Evolutionary conservation across 2,797 vertebrate genomes (phyloP), one percentile per base, ranked within the genome.

Genomic region (Cyclura pinguis): DNA sequence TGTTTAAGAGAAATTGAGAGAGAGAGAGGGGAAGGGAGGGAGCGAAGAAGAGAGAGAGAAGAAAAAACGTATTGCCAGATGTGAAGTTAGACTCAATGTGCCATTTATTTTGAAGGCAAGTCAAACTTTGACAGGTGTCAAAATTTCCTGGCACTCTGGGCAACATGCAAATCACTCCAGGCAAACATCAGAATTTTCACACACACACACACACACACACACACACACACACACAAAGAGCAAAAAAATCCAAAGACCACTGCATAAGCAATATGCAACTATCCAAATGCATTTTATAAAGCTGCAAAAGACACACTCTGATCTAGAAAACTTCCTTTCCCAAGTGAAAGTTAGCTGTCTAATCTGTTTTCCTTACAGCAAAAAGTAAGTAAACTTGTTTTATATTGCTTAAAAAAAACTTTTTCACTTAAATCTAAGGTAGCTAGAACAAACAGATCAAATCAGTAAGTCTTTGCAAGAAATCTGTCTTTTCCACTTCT

Each of bases 371-470:
- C 89, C 93, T 89, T 62, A 80, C 90, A 89, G 35, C 32, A 84
- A 35, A 92, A 92, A 87, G 38, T 86, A 92, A 93, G 69, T 84
- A 90, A 93, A 89, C 55, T 81, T 93, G 57, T 9, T 90, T 92
- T 90, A 84, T 87, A 20, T 83, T 84, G 52, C 84, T 14, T 42
- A 42, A 52, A 55, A 72, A 84, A 85, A 84, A 24, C 1, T n/a
- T 67, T 55, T 5, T 24, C 84, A 83, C 62, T 92, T 90, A 57
- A 88, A 81, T 89, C 78, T 85, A 93, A 96, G 92, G 96, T 90
- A 94, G 92, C 95, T 95, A 92, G 92, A 96, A 94, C 93, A 96
- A 97, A 95, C 94, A 96, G 91, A 94, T 92, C 93, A 92, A 95
- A 95, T 96, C 95, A 87, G 93, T 72, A 81, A 93, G 78, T 82